Evolutionary conservation across 2,113 vertebrate genomes (phyloP), one percentile per base, ranked within the genome.

Genomic region (Anguilla japonica): DNA sequence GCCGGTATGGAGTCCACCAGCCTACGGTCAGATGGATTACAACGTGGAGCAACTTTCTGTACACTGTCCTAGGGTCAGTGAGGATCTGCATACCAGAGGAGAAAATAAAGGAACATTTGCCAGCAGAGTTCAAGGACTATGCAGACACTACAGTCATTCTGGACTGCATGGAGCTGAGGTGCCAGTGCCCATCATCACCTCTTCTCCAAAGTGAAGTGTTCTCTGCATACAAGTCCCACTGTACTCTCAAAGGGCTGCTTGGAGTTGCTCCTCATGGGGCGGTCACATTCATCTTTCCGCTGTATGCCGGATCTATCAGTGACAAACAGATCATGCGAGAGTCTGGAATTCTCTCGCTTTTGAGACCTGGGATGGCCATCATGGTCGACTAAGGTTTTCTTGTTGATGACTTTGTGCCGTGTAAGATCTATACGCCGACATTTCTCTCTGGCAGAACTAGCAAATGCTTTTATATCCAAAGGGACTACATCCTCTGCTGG

Each of bases 181-280:
- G 87, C 26, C 87, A 86, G 67, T 13, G 4, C 15, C 63, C 87
- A 41, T 56, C 46, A 29, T 87, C 84, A 14, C 15, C 41, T 34
- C 82, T 87, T 22, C 79, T 88, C 15, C 84, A 83, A 0, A 88
- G 87, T 85, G 50, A 86, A 39, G 29, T 83, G 39, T 83, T 50
- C 29, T 83, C 84, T 3, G 8, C 4, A 14, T 85, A 85, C 63
- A 88, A 86, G 43, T 88, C 79, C 22, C 63, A 88, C 81, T 83
- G 40, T 83, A 86, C 63, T 15, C 39, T 88, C 0, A 88, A 88
- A 82, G 84, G 81, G 0, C 5, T 88, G 79, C 1, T 82, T 20
- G 83, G 87, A 11, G 16, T 88, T 22, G 83, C 79, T 11, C 87
- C 87, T 7, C 79, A 88, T 82, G 87, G 87, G 13, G 87, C 83